phyloP scores from a whole-genome alignment of 2,797 vertebrate genomes.

The Hyperoplus lanceolatus region DNA sequence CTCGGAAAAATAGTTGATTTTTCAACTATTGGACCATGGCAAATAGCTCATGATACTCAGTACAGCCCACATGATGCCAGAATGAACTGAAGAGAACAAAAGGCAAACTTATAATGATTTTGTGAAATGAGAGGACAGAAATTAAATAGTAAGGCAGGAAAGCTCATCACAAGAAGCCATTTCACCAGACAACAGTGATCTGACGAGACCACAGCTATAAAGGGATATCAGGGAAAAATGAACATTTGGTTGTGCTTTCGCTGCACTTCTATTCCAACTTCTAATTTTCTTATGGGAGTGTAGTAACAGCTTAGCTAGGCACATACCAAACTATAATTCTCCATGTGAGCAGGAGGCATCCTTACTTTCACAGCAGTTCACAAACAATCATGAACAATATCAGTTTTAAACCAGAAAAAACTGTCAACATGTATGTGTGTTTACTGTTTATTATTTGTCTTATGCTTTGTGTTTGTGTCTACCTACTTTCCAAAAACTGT shows the following conservation, averaged over 20 bases:
- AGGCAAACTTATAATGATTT: not conserved
- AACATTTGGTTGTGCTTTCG: constrained; percentile 7
- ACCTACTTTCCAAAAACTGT: not conserved
- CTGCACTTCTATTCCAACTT: constrained; percentile 12
- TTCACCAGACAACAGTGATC: constrained; percentile 20
- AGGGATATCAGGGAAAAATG: constrained; percentile 30
- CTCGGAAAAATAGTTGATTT: not conserved
- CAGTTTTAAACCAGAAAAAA: not conserved
- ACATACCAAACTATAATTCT: not conserved
- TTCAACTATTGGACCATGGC: not conserved
- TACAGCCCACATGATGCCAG: not conserved
- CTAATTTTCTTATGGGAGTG: not conserved
- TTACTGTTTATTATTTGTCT: no score
- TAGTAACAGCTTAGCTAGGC: not conserved
- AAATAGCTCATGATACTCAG: not conserved
- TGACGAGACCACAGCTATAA: constrained; percentile 17
- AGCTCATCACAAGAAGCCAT: constrained; percentile 36
- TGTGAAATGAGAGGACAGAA: constrained; percentile 15
- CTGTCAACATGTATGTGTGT: no score
- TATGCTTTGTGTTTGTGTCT: not conserved
- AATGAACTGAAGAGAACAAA: not conserved
- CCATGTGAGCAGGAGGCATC: not conserved
- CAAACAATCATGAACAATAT: not conserved
- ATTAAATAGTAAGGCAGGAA: constrained; percentile 12
- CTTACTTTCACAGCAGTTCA: not conserved